Evolutionary conservation across 2,797 vertebrate species (phyloP).

Genomic region (Pseudotriccus pelzelni): DNA sequence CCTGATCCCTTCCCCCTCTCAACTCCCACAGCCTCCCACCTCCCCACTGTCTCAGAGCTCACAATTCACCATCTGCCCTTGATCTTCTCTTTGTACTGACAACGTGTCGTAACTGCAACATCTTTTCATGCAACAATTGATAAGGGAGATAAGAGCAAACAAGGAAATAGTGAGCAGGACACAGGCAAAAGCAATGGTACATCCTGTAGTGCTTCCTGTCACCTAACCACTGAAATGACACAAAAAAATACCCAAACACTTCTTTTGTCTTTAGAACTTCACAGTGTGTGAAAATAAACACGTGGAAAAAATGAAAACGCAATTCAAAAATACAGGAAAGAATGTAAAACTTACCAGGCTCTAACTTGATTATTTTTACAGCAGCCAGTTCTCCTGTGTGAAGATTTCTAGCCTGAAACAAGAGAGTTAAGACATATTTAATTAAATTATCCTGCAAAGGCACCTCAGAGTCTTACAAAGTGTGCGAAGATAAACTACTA

Average conservation of each 20-base stretch:
- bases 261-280: neutral
- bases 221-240: neutral
- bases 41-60: neutral
- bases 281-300: constrained; percentile 31
- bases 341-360: constrained; percentile 87
- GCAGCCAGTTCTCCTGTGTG: constrained; percentile 94
- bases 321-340: neutral
- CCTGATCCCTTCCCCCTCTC: neutral
- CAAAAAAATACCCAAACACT: neutral
- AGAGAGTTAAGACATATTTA: constrained; percentile 43
- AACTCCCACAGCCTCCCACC: neutral
- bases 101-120: neutral
- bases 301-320: neutral
- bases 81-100: neutral
- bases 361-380: constrained; percentile 98
- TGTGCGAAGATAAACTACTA: rapidly evolving
- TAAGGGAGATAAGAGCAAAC: neutral
- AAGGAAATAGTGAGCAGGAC: neutral
- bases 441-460: neutral
- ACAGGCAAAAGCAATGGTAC: neutral
- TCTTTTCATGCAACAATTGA: neutral
- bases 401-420: constrained; percentile 93
- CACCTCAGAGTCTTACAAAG: neutral
- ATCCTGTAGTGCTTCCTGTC: constrained; percentile 41
- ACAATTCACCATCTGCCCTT: neutral